Conservation (phyloP, 2,797 vertebrate genomes). For the Morelia viridis region DNA sequence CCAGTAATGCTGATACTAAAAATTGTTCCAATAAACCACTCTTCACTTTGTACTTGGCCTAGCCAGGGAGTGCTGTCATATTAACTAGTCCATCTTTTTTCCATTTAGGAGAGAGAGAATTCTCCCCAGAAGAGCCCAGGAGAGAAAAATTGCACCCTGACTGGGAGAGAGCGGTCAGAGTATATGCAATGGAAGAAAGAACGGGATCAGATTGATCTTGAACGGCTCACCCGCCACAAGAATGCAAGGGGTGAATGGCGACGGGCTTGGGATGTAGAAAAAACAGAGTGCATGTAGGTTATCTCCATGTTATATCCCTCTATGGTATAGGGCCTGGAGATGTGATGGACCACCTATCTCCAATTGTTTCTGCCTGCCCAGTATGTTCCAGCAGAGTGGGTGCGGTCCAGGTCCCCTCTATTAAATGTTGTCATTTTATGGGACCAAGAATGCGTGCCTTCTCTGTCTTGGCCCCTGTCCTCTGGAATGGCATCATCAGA, state of each 20-base stretch:
- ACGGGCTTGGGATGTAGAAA: conserved; percentile 95
- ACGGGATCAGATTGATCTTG: conserved; percentile 90
- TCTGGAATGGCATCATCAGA: neutral
- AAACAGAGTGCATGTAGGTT: conserved; percentile 89
- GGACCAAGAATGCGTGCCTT: neutral
- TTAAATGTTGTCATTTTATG: neutral
- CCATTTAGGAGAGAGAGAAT: conserved; percentile 63
- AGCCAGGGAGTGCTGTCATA: neutral
- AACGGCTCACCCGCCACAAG: conserved; percentile 90
- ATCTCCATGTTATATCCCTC: neutral
- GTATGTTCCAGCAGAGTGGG: neutral
- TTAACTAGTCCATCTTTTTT: conserved; percentile 22
- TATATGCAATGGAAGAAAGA: conserved; percentile 93
- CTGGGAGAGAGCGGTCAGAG: conserved; percentile 80
- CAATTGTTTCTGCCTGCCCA: neutral
- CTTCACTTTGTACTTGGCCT: too few species aligned
- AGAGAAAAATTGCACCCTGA: conserved; percentile 76
- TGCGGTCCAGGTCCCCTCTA: neutral
- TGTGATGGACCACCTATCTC: neutral
- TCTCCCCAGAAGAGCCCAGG: conserved; percentile 56
- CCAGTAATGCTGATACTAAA: neutral
- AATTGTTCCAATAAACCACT: neutral
- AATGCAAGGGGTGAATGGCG: conserved; percentile 95
- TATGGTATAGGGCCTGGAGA: neutral
- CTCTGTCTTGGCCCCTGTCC: neutral